Evolutionary conservation across 2,888 invertebrate genomes (phyloP).

Genomic region (Sinohyriopsis cumingii): DNA sequence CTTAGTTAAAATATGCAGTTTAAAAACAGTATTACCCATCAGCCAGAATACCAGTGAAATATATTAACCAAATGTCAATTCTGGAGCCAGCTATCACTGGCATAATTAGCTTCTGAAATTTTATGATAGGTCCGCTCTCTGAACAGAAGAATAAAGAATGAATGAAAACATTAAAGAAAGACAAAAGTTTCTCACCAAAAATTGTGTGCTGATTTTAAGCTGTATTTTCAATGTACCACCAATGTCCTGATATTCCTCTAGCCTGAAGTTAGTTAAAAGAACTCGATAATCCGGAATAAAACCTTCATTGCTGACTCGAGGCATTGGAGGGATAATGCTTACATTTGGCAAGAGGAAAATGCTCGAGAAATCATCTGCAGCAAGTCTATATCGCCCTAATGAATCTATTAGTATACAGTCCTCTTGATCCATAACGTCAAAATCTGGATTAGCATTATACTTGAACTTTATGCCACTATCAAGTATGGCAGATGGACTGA

Average conservation of each 20-base stretch:
- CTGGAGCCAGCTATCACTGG: too few species aligned
- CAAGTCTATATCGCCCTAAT: slow-evolving; percentile 39
- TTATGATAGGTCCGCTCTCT: too few species aligned
- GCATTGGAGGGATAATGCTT: slow-evolving; percentile 73
- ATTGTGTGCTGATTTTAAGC: not conserved
- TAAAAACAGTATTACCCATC: too few species aligned
- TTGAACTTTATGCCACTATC: too few species aligned
- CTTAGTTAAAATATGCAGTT: too few species aligned
- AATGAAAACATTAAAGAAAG: not conserved
- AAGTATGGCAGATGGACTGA: too few species aligned
- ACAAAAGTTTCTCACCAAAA: not conserved
- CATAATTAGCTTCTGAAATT: too few species aligned
- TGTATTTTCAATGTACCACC: slow-evolving; percentile 79
- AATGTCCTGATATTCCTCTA: slow-evolving; percentile 82
- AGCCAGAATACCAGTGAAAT: too few species aligned
- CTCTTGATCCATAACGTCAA: slow-evolving; percentile 14
- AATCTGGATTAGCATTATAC: too few species aligned
- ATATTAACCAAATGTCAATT: too few species aligned
- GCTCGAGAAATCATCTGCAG: slow-evolving; percentile 36
- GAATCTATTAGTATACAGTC: slow-evolving; percentile 39
- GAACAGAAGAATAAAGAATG: not conserved
- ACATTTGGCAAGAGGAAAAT: slow-evolving; percentile 55
- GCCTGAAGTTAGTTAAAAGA: slow-evolving; percentile 78
- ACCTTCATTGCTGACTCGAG: slow-evolving; percentile 33
- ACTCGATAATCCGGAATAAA: slow-evolving; percentile 40